Conservation (phyloP, 1,140 invertebrate genomes). For the Brachionus rotundiformis region DNA sequence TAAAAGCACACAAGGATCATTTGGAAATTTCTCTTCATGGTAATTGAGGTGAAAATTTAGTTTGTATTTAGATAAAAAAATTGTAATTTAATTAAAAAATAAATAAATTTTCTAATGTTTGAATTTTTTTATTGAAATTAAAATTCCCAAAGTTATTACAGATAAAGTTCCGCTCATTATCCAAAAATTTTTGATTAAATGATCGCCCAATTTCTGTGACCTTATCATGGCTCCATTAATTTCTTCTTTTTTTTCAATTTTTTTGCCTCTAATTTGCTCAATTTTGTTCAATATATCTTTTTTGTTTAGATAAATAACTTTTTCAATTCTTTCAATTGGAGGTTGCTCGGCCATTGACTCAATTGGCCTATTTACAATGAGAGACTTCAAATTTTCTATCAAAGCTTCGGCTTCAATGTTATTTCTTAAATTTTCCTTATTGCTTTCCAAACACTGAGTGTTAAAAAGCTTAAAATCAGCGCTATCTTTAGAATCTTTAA, state of each 20-base stretch:
- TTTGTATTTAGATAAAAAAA: neutral
- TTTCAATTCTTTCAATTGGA: constrained; percentile 18
- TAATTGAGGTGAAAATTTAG: neutral
- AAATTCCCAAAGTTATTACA: neutral
- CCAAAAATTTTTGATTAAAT: neutral
- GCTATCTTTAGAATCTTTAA: constrained; percentile 29
- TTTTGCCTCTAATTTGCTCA: neutral
- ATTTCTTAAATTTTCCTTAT: constrained; percentile 11
- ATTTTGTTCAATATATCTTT: neutral
- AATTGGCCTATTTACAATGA: neutral
- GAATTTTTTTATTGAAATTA: neutral
- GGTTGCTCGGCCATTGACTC: constrained; percentile 15
- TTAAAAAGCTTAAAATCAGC: constrained; percentile 28
- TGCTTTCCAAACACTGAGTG: constrained; percentile 16
- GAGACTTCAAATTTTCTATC: constrained; percentile 10
- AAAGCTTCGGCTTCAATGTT: neutral
- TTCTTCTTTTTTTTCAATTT: neutral
- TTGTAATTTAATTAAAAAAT: neutral
- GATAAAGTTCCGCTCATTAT: neutral
- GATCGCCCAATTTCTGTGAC: neutral
- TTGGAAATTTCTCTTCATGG: constrained; percentile 49
- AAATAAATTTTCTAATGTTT: neutral
- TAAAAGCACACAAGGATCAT: neutral
- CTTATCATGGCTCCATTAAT: neutral
- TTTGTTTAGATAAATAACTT: constrained; percentile 23